Percentiles rank a stretch among this genome's conserved stretches.
Conservation (phyloP, 2,888 invertebrate genomes). For the Therioaphis trifolii region DNA sequence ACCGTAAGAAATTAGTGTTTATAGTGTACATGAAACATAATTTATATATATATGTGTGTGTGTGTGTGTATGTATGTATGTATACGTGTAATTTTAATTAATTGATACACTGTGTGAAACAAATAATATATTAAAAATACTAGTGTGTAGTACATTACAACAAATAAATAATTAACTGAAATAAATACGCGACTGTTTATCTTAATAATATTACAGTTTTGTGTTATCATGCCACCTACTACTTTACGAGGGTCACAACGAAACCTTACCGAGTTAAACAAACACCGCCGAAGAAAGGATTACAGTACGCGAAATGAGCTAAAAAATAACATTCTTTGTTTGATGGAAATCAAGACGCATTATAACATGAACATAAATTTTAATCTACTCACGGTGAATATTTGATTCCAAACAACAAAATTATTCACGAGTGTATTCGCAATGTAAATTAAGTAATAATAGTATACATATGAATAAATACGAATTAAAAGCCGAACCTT, state of each 20-base stretch:
- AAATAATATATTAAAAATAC: background rate
- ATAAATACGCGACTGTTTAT: background rate
- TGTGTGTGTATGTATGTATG: too few species aligned
- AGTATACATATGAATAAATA: background rate
- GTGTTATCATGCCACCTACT: constrained; percentile 5
- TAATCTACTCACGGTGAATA: constrained; percentile 6
- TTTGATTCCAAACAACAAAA: background rate
- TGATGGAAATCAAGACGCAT: background rate
- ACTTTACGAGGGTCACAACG: constrained; percentile 24
- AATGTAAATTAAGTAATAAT: constrained; percentile 8
- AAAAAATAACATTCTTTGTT: constrained; percentile 5
- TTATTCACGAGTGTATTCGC: constrained; percentile 9
- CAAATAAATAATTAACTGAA: background rate
- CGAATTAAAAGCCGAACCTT: constrained; percentile 4
- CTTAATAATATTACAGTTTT: background rate
- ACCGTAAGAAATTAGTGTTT: background rate
- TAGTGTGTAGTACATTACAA: background rate
- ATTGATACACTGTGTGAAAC: background rate
- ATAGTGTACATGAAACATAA: too few species aligned
- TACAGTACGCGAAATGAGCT: constrained; percentile 6
- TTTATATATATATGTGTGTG: too few species aligned
- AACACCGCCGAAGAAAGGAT: constrained; percentile 24
- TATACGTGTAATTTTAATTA: background rate
- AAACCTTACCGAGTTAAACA: constrained; percentile 34
- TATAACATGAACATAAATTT: background rate